Conservation (phyloP, 2,888 invertebrate genomes). For the Andrena bucephala region DNA sequence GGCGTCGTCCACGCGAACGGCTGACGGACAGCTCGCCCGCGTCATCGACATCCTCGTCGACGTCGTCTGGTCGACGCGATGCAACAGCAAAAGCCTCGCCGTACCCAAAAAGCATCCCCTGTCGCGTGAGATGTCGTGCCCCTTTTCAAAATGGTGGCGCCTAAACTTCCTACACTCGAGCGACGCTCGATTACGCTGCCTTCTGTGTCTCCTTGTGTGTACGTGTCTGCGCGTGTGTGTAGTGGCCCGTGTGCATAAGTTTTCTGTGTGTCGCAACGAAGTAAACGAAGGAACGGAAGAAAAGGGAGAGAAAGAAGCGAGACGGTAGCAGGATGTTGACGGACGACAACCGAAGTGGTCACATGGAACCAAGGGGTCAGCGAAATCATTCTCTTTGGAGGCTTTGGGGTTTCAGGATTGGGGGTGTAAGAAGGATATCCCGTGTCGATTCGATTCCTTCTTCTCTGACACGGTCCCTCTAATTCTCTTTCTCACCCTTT, state of each 20-base stretch:
- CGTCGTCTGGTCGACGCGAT: conserved; percentile 14
- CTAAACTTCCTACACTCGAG: conserved; percentile 2
- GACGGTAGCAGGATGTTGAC: conserved; percentile 12
- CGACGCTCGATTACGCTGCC: neutral
- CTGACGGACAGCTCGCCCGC: conserved; percentile 25
- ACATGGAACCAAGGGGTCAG: conserved; percentile 4
- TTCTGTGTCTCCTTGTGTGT: conserved; percentile 2
- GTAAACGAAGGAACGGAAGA: conserved; percentile 54
- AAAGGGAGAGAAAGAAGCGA: conserved; percentile 53
- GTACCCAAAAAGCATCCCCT: conserved; percentile 34
- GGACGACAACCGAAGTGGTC: conserved; percentile 7
- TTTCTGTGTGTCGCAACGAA: conserved; percentile 28
- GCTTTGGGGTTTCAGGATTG: neutral
- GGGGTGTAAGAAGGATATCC: conserved; percentile 43
- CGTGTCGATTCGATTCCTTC: conserved; percentile 47
- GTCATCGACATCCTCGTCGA: conserved; percentile 32
- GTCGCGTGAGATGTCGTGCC: conserved; percentile 21
- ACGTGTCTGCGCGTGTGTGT: neutral
- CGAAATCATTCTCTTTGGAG: conserved; percentile 1
- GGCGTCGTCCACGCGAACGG: neutral
- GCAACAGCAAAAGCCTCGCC: conserved; percentile 32
- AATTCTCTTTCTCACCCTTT: conserved; percentile 10
- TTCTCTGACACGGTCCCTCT: conserved; percentile 20
- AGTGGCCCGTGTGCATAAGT: conserved; percentile 33
- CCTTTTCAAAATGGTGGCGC: neutral